phyloP scores from a whole-genome alignment of 2,888 invertebrate species.

The Panorpa germanica region DNA sequence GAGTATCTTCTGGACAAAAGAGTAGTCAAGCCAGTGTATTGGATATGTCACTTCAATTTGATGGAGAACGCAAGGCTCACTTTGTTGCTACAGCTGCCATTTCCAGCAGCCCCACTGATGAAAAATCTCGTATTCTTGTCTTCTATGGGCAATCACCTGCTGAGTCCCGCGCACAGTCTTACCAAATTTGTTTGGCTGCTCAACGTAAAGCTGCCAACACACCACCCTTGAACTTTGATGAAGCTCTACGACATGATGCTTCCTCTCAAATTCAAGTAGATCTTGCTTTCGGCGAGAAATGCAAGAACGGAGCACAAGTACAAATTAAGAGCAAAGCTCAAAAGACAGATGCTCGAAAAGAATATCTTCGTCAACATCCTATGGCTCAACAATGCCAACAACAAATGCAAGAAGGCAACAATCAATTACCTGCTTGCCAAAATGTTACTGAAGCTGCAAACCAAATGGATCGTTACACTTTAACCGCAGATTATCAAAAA shows the following conservation, averaged over 20 bases:
- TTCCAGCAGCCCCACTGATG: conserved; percentile 33
- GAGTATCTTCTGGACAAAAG: conserved; percentile 32
- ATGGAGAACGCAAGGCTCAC: conserved; percentile 30
- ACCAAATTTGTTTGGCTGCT: conserved; percentile 28
- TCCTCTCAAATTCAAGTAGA: conserved; percentile 28
- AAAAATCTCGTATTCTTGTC: conserved; percentile 29
- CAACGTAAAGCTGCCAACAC: conserved; percentile 28
- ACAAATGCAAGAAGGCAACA: conserved; percentile 32
- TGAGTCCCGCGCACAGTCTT: too few species aligned
- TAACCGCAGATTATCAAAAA: conserved; percentile 30
- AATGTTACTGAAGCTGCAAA: conserved; percentile 32
- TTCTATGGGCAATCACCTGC: conserved; percentile 16
- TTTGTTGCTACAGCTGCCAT: conserved; percentile 32
- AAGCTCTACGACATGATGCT: conserved; percentile 31
- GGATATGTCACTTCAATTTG: conserved; percentile 33
- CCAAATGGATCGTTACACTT: conserved; percentile 29
- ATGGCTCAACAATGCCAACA: conserved; percentile 31
- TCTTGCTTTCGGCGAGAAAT: conserved; percentile 29
- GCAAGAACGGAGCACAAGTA: conserved; percentile 21
- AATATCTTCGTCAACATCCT: conserved; percentile 27
- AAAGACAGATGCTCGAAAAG: conserved; percentile 29
- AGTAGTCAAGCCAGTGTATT: conserved; percentile 28
- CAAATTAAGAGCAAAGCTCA: conserved; percentile 26
- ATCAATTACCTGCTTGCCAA: conserved; percentile 34
- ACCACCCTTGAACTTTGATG: conserved; percentile 29